Evolutionary conservation across 37 sponge, comb jelly and placozoan species (phyloP).

Genomic region (Crambe crambe): DNA sequence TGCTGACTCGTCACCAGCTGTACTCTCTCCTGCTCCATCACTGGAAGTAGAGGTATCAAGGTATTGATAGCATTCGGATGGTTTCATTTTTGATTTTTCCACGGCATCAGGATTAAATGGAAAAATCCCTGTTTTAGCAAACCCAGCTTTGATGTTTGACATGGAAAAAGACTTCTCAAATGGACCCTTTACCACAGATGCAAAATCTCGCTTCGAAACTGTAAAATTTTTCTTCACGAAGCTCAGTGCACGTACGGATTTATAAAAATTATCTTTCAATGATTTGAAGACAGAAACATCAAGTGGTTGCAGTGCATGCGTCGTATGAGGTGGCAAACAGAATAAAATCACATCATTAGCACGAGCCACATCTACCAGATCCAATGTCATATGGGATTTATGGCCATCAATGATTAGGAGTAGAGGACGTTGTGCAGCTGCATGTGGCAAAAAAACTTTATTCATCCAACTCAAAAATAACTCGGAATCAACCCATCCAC

Average conservation of each 20-base stretch:
- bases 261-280: not conserved
- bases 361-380: too few relatives aligned
- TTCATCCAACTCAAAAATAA: slow-evolving; percentile 19
- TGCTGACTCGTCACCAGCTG: too few relatives aligned
- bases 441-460: slow-evolving; percentile 1
- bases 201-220: not conserved
- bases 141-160: slow-evolving; percentile 3
- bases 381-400: too few relatives aligned
- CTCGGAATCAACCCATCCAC: slow-evolving; percentile 18
- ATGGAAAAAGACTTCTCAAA: slow-evolving; percentile 3
- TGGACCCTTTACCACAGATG: not conserved
- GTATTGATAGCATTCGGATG: too few relatives aligned
- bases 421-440: not conserved
- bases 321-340: too few relatives aligned
- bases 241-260: not conserved
- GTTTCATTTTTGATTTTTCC: not conserved
- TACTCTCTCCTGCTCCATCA: too few relatives aligned
- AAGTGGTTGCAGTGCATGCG: too few relatives aligned
- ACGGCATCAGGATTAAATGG: slow-evolving; percentile 2
- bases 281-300: slow-evolving; percentile 2
- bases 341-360: too few relatives aligned
- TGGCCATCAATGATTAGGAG: slow-evolving; percentile 36
- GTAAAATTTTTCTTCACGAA: not conserved
- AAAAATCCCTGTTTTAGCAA: not conserved
- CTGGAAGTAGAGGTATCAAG: too few relatives aligned